Evolutionary conservation across 2,888 invertebrate genomes (phyloP).

Genomic region (Mantis religiosa): DNA sequence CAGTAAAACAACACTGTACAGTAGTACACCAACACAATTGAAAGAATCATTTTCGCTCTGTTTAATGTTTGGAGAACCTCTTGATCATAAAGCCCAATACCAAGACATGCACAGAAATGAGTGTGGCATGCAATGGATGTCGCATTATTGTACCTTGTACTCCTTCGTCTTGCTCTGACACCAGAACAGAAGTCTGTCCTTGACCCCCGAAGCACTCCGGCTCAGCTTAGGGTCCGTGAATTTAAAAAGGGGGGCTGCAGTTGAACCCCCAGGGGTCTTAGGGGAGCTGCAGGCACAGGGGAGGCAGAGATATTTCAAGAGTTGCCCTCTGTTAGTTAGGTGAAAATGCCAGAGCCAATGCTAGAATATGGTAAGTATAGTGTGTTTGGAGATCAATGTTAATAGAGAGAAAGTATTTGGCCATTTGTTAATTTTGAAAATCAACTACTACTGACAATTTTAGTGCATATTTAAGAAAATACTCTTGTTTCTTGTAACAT

Average conservation of each 20-base stretch:
- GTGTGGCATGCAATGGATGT: not conserved
- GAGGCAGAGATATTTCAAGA: slow-evolving; percentile 28
- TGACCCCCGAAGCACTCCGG: slow-evolving; percentile 90
- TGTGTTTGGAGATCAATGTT: not conserved
- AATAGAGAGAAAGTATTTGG: not conserved
- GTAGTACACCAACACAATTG: too few relatives aligned
- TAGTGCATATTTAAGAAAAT: not conserved
- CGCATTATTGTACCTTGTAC: slow-evolving; percentile 74
- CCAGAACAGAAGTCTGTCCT: slow-evolving; percentile 95
- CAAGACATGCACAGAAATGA: not conserved
- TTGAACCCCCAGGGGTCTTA: slow-evolving; percentile 61
- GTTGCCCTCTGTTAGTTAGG: slow-evolving; percentile 28
- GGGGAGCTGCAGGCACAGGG: slow-evolving; percentile 60
- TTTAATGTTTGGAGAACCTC: not conserved
- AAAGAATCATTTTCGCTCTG: not conserved
- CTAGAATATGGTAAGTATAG: not conserved
- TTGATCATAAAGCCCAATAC: not conserved
- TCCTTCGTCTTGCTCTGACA: slow-evolving; percentile 95
- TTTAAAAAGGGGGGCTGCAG: slow-evolving; percentile 74
- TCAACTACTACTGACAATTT: not conserved
- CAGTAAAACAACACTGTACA: too few relatives aligned
- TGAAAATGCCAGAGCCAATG: slow-evolving; percentile 8
- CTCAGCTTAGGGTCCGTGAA: slow-evolving; percentile 87
- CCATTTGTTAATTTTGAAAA: not conserved
- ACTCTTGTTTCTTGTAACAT: too few relatives aligned